phyloP scores from a whole-genome alignment of 1,140 invertebrate genomes.

The Caenorhabditis brenneri region DNA sequence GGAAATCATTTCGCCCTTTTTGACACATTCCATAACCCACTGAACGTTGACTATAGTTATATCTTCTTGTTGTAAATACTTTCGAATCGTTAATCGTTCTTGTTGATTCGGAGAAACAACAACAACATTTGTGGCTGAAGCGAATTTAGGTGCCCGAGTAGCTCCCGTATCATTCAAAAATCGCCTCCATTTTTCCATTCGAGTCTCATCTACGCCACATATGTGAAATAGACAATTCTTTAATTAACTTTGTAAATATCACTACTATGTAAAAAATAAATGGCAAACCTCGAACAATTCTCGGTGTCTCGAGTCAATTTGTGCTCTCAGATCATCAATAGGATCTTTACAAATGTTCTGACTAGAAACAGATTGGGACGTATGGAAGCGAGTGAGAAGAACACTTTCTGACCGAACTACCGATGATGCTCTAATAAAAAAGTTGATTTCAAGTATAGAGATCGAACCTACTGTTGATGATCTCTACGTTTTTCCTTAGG shows the following conservation, averaged over 20 bases:
- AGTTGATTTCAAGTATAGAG: too few relatives aligned
- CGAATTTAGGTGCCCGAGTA: not conserved
- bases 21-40: constrained; percentile 26
- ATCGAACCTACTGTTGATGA: not conserved
- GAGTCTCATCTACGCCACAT: not conserved
- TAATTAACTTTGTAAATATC: not conserved
- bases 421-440: too few relatives aligned
- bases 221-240: constrained; percentile 28
- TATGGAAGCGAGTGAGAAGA: too few relatives aligned
- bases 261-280: not conserved
- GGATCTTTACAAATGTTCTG: too few relatives aligned
- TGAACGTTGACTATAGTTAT: not conserved
- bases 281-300: not conserved
- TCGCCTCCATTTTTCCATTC: not conserved
- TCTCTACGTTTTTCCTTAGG: too few relatives aligned
- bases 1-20: not conserved
- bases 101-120: not conserved
- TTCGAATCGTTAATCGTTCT: not conserved
- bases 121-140: constrained; percentile 31
- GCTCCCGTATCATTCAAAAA: constrained; percentile 39
- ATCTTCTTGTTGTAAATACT: not conserved
- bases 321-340: not conserved
- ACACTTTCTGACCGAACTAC: too few relatives aligned
- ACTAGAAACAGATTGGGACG: too few relatives aligned
- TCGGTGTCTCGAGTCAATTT: not conserved